These are phyloP conservation scores for Epinotia bilunana DNA, from an alignment of 2,888 invertebrate species.

Conservation along the genomic window DNA sequence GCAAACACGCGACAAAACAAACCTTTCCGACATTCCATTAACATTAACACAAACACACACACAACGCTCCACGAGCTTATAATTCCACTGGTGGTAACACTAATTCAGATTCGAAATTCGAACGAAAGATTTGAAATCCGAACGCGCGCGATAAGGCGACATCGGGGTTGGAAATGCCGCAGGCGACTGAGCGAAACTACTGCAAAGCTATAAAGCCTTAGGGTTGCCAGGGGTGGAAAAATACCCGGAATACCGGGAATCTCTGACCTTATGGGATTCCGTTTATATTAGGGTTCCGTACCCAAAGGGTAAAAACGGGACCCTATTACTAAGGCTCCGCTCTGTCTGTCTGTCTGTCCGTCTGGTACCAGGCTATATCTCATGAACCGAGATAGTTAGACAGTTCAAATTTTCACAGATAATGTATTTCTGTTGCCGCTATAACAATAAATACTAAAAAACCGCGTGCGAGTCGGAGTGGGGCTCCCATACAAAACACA, in stretches of 20 bases:
- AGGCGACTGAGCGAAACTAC: constrained; percentile 59
- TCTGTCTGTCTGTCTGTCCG: no score
- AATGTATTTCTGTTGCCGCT: no score
- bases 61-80: constrained; percentile 6
- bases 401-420: no score
- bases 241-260: constrained; percentile 28
- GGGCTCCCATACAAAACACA: no score
- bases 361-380: no score
- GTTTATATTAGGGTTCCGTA: no score
- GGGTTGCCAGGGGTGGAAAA: constrained; percentile 49
- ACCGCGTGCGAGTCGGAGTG: no score
- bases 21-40: constrained; percentile 39
- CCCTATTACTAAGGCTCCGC: no score
- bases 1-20: constrained; percentile 34
- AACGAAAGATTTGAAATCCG: constrained; percentile 20
- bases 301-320: no score
- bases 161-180: constrained; percentile 60
- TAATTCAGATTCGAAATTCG: constrained; percentile 23
- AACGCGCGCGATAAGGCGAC: constrained; percentile 31
- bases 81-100: not conserved
- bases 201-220: constrained; percentile 57
- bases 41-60: not conserved
- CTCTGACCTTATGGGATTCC: not conserved
- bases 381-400: no score
- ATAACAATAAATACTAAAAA: no score